Evolutionary conservation across 1,140 invertebrate species (phyloP), one percentile per base, ranked within the genome.

Genomic region (Ostrea edulis): DNA sequence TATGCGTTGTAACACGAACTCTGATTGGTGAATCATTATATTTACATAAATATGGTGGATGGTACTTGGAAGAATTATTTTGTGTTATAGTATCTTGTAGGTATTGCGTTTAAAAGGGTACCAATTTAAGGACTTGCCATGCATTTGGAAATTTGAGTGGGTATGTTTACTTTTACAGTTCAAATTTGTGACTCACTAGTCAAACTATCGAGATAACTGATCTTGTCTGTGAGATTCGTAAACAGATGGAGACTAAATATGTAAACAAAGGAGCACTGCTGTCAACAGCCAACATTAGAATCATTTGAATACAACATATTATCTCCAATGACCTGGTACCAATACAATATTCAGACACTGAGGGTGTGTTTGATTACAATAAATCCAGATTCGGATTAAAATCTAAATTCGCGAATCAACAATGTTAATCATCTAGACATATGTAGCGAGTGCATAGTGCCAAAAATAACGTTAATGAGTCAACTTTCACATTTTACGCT

Each of bases 41-140:
- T 77, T 29, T 77, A 25, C 68, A 77, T 77, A 77, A 77, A 77
- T 77, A 77, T 77, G 68, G 68, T 77, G 22, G 68, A 77, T 77
- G 29, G 29, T 77, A 25, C 29, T 29, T 35, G 3, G 68, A 77
- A 29, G 29, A 77, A 29, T 29, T 77, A 29, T 77, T 77, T 62
- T 17, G 55, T n/a, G 17, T n/a, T 20, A 20, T 62, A 62, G n/a
- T 44, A 1, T 44, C 7, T 62, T 20, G 14, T n/a, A 8, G 25
- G 14, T 3, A 11, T 77, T 77, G 14, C 12, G 25, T 77, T 62
- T 4, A 29, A 77, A 77, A 29, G 25, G 22, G 29, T 29, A 22
- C 25, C 35, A n/a, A 20, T 20, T 20, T 25, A 12, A 77, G 4
- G 8, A 22, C 8, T 77, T 17, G 25, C 8, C 8, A 77, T 77